Base-by-base conservation (phyloP, 2,888 invertebrate species). In the Monochamus alternatus region DNA sequence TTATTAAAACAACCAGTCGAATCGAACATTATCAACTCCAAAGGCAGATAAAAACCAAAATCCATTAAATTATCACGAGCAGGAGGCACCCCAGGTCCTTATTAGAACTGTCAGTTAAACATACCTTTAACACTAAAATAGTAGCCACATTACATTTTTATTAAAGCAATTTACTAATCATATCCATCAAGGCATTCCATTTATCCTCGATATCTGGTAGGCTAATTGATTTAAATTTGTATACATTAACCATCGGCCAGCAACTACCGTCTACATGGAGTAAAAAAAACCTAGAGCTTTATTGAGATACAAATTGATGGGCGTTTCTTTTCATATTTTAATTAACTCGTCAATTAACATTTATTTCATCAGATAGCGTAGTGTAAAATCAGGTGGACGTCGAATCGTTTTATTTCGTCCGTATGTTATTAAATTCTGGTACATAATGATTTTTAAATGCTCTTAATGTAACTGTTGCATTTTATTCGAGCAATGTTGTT, bases 251-350 rank as follows among this genome's bases (percentile, higher is more conserved):
- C 32, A 66, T n/a, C 51, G 52, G 51, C 32, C 52, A 32, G 66
- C 32, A 66, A 64, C 69, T 69, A 69, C 69, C 47, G 71, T 71
- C 71, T 51, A 10, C n/a, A 44, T 14, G 14, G 7, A n/a, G n/a
- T 55, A 12, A 38, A 14, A 71, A 63, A 71, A 70, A 62, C 14
- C 51, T 38, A 71, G 38, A 62, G 63, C 71, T 71, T 71, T 63
- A 71, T 63, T 63, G 22, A 55, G 38, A 32, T 72, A 80, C 73
- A 75, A 77, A 80, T 81, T 81, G 81, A 81, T 81, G 81, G 81
- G 81, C 80, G 82, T 81, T 75, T 76, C 82, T 80, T 79, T 80
- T 78, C 80, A 79, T 79, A 81, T 77, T 76, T 80, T 81, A 80
- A 81, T 83, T 80, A 81, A 81, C 73, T 74, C 78, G 73, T 77